These are phyloP conservation scores for Lasioglossum vierecki DNA, from an alignment of 2,888 invertebrate genomes.

Conservation along the genomic window DNA sequence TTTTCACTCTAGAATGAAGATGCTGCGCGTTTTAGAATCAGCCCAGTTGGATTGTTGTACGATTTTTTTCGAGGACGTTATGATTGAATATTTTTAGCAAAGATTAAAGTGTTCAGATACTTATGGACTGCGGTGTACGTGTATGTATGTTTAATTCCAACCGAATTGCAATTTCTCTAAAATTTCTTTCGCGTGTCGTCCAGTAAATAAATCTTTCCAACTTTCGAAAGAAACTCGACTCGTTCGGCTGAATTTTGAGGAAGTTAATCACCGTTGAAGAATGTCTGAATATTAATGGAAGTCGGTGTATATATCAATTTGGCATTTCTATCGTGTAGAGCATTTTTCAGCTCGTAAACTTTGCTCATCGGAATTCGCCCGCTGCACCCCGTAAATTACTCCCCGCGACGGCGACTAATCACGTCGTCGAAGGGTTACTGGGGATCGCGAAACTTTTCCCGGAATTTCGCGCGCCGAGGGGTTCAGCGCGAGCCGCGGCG, in stretches of 20 bases:
- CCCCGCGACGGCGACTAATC: slow-evolving; percentile 55
- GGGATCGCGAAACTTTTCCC: slow-evolving; percentile 40
- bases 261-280: not conserved
- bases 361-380: slow-evolving; percentile 38
- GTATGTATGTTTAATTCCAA: not conserved
- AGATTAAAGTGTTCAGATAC: no score
- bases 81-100: no score
- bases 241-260: not conserved
- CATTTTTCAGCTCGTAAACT: slow-evolving; percentile 36
- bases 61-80: no score
- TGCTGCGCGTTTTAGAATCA: no score
- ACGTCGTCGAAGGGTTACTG: slow-evolving; percentile 54
- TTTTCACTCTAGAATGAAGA: no score
- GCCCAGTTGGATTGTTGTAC: no score
- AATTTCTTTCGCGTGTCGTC: not conserved
- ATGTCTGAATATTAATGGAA: slow-evolving; percentile 1
- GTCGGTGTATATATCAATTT: slow-evolving; percentile 24
- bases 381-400: slow-evolving; percentile 57
- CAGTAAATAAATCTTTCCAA: not conserved
- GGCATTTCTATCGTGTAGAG: slow-evolving; percentile 33
- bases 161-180: not conserved
- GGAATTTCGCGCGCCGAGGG: slow-evolving; percentile 40
- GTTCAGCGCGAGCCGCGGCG: slow-evolving; percentile 17
- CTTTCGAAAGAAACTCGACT: not conserved
- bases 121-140: no score